Percentiles rank a stretch among this genome's conserved stretches.
Conservation (phyloP, 2,113 vertebrate genomes). For the Artemisiospiza belli region DNA sequence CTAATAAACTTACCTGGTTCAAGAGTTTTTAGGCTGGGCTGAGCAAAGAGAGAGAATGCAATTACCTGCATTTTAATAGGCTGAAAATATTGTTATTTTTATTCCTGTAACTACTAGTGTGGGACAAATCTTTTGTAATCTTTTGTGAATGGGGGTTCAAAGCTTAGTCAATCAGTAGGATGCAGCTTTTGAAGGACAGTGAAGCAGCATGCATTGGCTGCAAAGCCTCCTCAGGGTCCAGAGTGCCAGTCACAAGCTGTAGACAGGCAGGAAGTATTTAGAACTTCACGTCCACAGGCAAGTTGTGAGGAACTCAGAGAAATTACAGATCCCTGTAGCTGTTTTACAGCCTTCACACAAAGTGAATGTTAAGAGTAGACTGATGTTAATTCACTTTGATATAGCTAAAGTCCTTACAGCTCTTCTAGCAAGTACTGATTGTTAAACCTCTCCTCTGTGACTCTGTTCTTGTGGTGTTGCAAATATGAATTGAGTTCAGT, state of each 20-base stretch:
- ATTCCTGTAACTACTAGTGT: background rate
- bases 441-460: background rate
- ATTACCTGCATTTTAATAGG: background rate
- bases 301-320: background rate
- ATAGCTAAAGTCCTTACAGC: background rate
- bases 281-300: background rate
- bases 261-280: background rate
- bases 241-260: background rate
- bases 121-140: background rate
- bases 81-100: background rate
- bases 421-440: background rate
- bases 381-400: background rate
- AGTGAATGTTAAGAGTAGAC: background rate
- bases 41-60: background rate
- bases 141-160: background rate
- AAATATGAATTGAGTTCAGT: background rate
- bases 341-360: background rate
- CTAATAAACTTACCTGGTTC: background rate
- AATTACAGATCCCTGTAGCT: background rate
- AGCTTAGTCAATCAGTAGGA: background rate
- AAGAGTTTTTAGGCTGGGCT: background rate
- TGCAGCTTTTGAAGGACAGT: background rate
- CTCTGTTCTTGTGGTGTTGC: background rate
- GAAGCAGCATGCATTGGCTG: background rate
- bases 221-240: background rate